Evolutionary conservation across 2,113 vertebrate genomes (phyloP), one percentile per base, ranked within the genome.

Genomic region (Calonectris borealis): DNA sequence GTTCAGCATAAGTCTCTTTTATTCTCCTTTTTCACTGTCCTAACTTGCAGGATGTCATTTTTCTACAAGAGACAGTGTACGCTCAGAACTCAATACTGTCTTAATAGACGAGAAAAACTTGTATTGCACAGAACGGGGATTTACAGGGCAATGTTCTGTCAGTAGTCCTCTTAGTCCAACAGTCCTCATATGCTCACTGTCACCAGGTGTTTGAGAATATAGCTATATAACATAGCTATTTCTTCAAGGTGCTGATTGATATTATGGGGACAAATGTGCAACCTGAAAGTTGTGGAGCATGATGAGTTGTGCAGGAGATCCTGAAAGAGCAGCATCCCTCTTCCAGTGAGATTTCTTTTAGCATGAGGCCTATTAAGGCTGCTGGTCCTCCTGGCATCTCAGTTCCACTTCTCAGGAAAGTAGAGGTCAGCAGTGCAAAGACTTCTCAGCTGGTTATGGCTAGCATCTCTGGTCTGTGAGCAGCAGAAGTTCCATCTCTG

Each of bases 361-460:
- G 1, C 6, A 34, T 16, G 19, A 70, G 5, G 18, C 3, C 29
- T 6, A 19, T 57, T 34, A 40, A 70, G 34, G 14, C 32, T 14
- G 2, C 5, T 65, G 44, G 5, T 73, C 3, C 6, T 16, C 17
- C 24, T 38, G 25, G 7, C 11, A 38, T 55, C 42, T 75, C 3
- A 1, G 20, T 55, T 78, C 3, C 10, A 7, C 32, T 40, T 18
- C 18, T 79, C 26, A 60, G 12, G 13, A 72, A 38, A 21, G 2
- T 38, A 22, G 7, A 60, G 14, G 7, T n/a, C 2, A 2, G 14
- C 17, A 46, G 25, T 29, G 10, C 9, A 32, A 73, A 58, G 31
- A 38, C 26, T 16, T 70, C 6, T 16, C 40, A n/a, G 20, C 0
- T 6, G 25, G 3, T 51, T 58, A 5, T n/a, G 25, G 26, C 2